Conservation (phyloP, 1,140 invertebrate species). For the Acromyrmex charruanus region DNA sequence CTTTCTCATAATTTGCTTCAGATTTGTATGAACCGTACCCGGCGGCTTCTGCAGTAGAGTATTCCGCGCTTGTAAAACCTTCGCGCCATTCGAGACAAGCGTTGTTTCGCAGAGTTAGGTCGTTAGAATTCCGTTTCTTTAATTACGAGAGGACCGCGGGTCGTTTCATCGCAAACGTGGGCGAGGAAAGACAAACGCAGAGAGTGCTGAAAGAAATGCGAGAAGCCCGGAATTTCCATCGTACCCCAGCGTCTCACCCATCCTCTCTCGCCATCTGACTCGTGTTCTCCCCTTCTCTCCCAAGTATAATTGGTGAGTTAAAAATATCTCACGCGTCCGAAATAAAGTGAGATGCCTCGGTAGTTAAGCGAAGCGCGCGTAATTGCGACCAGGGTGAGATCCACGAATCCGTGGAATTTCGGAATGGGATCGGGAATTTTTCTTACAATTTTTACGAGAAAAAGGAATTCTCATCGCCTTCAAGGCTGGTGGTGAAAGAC, state of each 20-base stretch:
- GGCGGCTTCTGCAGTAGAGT: neutral
- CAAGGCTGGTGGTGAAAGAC: neutral
- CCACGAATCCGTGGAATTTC: slow-evolving; percentile 68
- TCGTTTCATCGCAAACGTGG: slow-evolving; percentile 62
- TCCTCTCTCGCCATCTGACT: slow-evolving; percentile 23
- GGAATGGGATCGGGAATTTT: slow-evolving; percentile 45
- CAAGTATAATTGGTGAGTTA: slow-evolving; percentile 74
- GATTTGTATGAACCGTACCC: slow-evolving; percentile 22
- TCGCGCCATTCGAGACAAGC: slow-evolving; percentile 23
- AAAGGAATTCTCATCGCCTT: slow-evolving; percentile 15
- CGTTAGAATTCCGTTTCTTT: slow-evolving; percentile 74
- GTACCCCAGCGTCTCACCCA: slow-evolving; percentile 16
- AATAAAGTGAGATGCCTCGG: slow-evolving; percentile 72
- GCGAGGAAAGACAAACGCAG: slow-evolving; percentile 69
- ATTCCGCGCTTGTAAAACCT: slow-evolving; percentile 51
- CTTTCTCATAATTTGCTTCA: slow-evolving; percentile 36
- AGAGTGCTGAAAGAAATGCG: slow-evolving; percentile 72
- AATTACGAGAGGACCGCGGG: slow-evolving; percentile 71
- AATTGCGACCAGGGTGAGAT: slow-evolving; percentile 63
- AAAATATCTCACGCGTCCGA: slow-evolving; percentile 74
- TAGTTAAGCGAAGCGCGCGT: slow-evolving; percentile 67
- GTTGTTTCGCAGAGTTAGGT: slow-evolving; percentile 14
- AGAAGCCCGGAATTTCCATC: slow-evolving; percentile 66
- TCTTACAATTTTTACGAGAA: slow-evolving; percentile 60
- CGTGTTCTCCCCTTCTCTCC: slow-evolving; percentile 1